Evolutionary conservation across 2,797 vertebrate species (phyloP), one percentile per base, ranked within the genome.

Genomic region (Pantherophis alleghaniensis): DNA sequence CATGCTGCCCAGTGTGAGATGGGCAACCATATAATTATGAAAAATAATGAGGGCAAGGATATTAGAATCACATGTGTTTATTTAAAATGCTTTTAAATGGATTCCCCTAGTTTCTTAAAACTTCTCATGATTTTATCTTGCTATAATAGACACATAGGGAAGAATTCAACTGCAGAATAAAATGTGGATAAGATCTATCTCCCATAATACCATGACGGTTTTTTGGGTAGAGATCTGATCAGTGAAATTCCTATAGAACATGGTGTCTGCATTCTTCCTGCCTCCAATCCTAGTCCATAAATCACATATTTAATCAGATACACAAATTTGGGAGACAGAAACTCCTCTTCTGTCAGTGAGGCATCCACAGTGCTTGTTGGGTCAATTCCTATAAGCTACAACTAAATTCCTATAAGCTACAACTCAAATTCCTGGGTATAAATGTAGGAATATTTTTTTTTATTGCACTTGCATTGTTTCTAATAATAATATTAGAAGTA

Each of bases 1-100:
- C 37, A 74, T 74, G n/a, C n/a, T 32, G 16, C 14, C 66, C 66
- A 69, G 16, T 74, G 14, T 32, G n/a, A 32, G 6, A 32, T 16
- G n/a, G 6, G 66, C n/a, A 32, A 18, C 14, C n/a, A 74, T 20
- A 74, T 74, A 74, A 37, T 9, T 32, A 7, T 32, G 66, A 74
- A 5, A 66, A n/a, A 66, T n/a, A 66, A 66, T 13, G 28, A 13
- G 69, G 69, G 32, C 16, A 26, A 37, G 16, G 69, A 20, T 83
- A 51, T 5, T 94, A 83, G 87, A 24, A 83, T 1, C 53, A 4
- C 24, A 56, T 59, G 56, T 1, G 7, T 16, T 83, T 95, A n/a
- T 37, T 83, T 90, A 87, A 0, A n/a, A 61, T 1, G 94, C 83
- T 96, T 47, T 93, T 89, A 2, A 95, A 94, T 42, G 42, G 12